These are phyloP conservation scores for Coenonympha glycerion DNA, from an alignment of 2,888 invertebrate species.

Conservation along the genomic window DNA sequence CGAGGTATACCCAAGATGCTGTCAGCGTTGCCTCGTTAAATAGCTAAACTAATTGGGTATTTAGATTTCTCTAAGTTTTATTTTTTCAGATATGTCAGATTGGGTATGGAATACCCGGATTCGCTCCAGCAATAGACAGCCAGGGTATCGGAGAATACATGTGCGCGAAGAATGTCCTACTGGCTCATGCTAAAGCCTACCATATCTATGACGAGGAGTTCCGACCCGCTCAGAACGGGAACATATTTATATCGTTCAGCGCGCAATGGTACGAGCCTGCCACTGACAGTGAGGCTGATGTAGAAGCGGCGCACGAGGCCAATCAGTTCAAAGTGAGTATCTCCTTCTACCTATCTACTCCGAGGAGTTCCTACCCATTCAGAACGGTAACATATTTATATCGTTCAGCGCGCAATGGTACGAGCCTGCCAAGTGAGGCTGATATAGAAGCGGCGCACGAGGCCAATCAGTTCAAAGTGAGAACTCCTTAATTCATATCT, in stretches of 20 bases:
- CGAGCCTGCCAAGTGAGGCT: too few species aligned
- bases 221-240: constrained; percentile 41
- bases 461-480: too few species aligned
- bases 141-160: constrained; percentile 65
- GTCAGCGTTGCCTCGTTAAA: too few species aligned
- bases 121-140: constrained; percentile 43
- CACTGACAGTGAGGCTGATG: constrained; percentile 53
- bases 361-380: too few species aligned
- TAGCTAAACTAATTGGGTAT: too few species aligned
- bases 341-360: constrained; percentile 73
- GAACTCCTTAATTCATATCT: too few species aligned
- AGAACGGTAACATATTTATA: too few species aligned
- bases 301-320: constrained; percentile 52
- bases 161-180: constrained; percentile 67
- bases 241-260: constrained; percentile 12
- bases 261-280: constrained; percentile 33
- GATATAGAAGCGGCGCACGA: too few species aligned
- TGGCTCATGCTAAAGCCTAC: constrained; percentile 74
- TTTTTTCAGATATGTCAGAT: constrained; percentile 49
- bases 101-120: constrained; percentile 52
- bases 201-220: constrained; percentile 56
- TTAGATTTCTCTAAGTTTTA: too few species aligned
- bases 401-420: too few species aligned
- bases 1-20: too few species aligned
- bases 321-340: constrained; percentile 47